Evolutionary conservation across 2,888 invertebrate species (phyloP), one percentile per base, ranked within the genome.

Genomic region (Cantharis rustica): DNA sequence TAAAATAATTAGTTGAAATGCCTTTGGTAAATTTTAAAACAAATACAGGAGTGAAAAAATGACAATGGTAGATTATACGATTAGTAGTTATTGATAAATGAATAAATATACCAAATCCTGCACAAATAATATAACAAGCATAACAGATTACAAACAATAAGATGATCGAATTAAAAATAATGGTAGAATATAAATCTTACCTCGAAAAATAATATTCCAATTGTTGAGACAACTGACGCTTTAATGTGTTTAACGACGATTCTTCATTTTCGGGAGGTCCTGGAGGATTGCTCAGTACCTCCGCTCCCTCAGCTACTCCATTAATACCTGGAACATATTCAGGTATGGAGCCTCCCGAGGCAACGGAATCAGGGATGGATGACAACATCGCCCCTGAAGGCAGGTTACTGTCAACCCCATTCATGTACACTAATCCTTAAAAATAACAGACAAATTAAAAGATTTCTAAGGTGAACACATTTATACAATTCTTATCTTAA

Each of bases 191-290:
- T n/a, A 23, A 27, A 10, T 82, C 84, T 85, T 87, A 95, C 95
- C 95, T 93, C 84, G 95, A 96, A 89, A 96, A 96, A 89, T 96
- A 96, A 88, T 95, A 96, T 89, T 96, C 96, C 84, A 96, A 91
- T 88, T 96, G 96, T 75, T 92, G 91, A 83, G 94, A 93, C 84
- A 96, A 91, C 91, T 94, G 91, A 85, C 92, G 92, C 88, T 94
- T 94, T 68, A 96, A 90, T 88, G 95, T 93, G 83, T 94, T 93
- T 86, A 94, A 89, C 80, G 94, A 91, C 84, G 93, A 91, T 80
- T 89, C 89, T 79, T 87, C 85, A 86, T 88, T 89, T 78, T 90
- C 89, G 78, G 88, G 87, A 83, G 90, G 88, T 85, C 88, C 88
- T 85, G 86, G 84, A 83, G 87, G 88, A 83, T 88, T 87, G 80